Conservation (phyloP, 2,888 invertebrate species). For the Parnassius apollo region DNA sequence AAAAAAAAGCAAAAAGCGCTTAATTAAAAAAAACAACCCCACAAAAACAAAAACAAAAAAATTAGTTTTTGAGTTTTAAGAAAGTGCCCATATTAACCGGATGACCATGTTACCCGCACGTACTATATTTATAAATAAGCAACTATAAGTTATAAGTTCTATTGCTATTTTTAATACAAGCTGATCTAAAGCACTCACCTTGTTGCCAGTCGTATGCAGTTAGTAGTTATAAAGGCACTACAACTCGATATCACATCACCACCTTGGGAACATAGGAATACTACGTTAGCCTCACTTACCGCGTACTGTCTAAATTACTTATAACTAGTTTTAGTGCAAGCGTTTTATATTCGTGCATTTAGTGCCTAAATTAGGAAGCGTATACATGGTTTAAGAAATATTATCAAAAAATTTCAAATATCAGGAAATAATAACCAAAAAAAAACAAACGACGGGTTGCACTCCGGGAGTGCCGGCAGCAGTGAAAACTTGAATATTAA, state of each 20-base stretch:
- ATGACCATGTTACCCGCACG: too few species aligned
- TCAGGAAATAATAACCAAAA: too few species aligned
- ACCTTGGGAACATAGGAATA: slow-evolving; percentile 65
- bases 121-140: too few species aligned
- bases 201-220: slow-evolving; percentile 49
- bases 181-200: slow-evolving; percentile 69
- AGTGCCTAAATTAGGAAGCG: slow-evolving; percentile 24
- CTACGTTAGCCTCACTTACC: slow-evolving; percentile 22
- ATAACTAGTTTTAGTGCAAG: slow-evolving; percentile 32
- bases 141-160: too few species aligned
- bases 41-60: too few species aligned
- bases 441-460: too few species aligned
- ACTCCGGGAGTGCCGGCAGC: too few species aligned
- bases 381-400: background rate
- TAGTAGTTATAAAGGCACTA: slow-evolving; percentile 67
- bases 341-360: slow-evolving; percentile 32
- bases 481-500: too few species aligned
- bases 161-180: background rate
- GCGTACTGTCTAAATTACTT: slow-evolving; percentile 1
- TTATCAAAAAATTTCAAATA: background rate
- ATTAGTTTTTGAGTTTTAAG: too few species aligned
- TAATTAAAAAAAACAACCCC: too few species aligned
- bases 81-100: too few species aligned
- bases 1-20: too few species aligned
- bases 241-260: slow-evolving; percentile 59